phyloP scores from a whole-genome alignment of 2,113 vertebrate genomes.

The Nanger granti region DNA sequence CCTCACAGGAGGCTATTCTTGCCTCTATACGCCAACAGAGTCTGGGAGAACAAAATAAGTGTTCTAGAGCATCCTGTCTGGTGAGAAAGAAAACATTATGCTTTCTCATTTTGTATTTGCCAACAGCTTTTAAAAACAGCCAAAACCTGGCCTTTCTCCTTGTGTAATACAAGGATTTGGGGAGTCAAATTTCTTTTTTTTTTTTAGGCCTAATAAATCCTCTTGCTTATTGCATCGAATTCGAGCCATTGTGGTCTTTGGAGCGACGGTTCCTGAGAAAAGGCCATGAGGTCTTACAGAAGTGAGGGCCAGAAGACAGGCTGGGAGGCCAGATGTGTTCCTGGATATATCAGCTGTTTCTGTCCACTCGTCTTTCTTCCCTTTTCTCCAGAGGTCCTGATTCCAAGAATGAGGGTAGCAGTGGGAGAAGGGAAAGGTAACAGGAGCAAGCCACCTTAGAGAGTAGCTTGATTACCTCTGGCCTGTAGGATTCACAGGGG shows the following conservation, averaged over 20 bases:
- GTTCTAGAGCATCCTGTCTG: background rate
- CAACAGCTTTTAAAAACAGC: background rate
- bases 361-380: constrained; percentile 25
- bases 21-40: background rate
- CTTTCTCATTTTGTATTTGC: background rate
- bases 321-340: no score
- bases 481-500: background rate
- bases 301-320: no score
- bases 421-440: background rate
- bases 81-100: background rate
- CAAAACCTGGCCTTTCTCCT: background rate
- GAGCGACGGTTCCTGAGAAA: no score
- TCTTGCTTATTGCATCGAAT: no score
- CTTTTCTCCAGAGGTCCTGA: background rate
- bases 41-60: background rate
- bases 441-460: background rate
- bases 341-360: background rate
- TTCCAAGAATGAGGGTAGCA: background rate
- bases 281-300: no score
- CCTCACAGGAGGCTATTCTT: background rate
- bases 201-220: no score
- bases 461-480: background rate
- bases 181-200: background rate
- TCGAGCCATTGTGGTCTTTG: no score
- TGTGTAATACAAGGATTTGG: background rate